phyloP scores from a whole-genome alignment of 1,140 invertebrate species.

The Apis cerana region DNA sequence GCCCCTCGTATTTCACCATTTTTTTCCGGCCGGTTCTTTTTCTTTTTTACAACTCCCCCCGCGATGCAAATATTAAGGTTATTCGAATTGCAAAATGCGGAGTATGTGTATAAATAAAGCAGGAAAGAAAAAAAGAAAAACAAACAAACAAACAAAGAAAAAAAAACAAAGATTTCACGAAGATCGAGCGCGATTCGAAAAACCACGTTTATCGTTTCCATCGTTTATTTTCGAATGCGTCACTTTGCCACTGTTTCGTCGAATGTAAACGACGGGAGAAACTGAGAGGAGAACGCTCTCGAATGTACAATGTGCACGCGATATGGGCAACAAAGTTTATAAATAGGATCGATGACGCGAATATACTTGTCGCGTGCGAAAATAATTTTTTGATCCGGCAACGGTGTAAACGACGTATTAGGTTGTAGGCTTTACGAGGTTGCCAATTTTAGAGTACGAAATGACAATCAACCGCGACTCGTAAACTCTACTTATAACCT shows the following conservation, averaged over 20 bases:
- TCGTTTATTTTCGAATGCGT: constrained; percentile 3
- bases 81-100: constrained; percentile 58
- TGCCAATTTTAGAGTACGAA: too few relatives aligned
- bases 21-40: neutral
- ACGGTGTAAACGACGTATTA: too few relatives aligned
- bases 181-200: neutral
- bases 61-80: constrained; percentile 51
- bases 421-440: too few relatives aligned
- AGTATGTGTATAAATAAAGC: constrained; percentile 6
- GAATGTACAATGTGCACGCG: too few relatives aligned
- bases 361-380: too few relatives aligned
- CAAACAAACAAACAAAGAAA: too few relatives aligned
- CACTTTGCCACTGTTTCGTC: neutral
- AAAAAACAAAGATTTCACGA: constrained; percentile 11
- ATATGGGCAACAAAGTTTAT: too few relatives aligned
- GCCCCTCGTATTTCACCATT: constrained; percentile 25
- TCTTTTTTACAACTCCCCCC: neutral
- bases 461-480: too few relatives aligned
- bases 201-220: neutral
- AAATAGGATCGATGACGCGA: too few relatives aligned
- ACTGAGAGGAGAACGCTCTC: neutral
- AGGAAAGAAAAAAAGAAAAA: too few relatives aligned
- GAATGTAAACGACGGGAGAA: neutral
- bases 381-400: too few relatives aligned
- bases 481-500: too few relatives aligned